Conservation (phyloP, 2,113 vertebrate genomes). For the Seriola quinqueradiata region DNA sequence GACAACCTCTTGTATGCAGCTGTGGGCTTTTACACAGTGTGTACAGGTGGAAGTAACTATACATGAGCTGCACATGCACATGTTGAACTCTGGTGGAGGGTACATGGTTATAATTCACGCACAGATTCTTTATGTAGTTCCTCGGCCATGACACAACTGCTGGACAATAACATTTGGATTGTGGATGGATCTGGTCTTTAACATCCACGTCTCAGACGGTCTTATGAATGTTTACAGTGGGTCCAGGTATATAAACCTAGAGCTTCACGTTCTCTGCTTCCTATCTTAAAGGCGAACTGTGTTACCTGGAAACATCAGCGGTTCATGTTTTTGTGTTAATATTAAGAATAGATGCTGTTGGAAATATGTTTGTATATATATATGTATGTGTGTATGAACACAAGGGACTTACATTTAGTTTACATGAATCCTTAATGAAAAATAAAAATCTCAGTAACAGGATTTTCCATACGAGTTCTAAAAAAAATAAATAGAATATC, state of each 20-base stretch:
- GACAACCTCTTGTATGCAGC: not conserved
- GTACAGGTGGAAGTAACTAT: conserved; percentile 6
- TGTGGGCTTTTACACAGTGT: not conserved
- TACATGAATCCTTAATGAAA: not conserved
- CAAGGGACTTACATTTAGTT: not conserved
- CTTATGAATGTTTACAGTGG: no score
- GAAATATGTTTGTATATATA: not conserved
- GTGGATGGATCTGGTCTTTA: no score
- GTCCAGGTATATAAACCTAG: no score
- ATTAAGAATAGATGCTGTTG: not conserved
- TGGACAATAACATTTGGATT: no score
- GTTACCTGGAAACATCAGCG: not conserved
- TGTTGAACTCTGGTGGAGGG: not conserved
- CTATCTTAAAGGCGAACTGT: no score
- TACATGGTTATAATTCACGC: conserved; percentile 3
- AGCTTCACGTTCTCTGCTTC: no score
- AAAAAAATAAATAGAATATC: not conserved
- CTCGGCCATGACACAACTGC: no score
- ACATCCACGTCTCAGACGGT: no score
- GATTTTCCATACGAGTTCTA: not conserved
- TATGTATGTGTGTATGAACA: not conserved
- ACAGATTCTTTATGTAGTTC: not conserved
- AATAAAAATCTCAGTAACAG: not conserved
- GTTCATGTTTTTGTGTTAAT: not conserved
- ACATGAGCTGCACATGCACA: not conserved